Evolutionary conservation across 2,888 invertebrate genomes (phyloP).

Genomic region (Frankliniella fusca): DNA sequence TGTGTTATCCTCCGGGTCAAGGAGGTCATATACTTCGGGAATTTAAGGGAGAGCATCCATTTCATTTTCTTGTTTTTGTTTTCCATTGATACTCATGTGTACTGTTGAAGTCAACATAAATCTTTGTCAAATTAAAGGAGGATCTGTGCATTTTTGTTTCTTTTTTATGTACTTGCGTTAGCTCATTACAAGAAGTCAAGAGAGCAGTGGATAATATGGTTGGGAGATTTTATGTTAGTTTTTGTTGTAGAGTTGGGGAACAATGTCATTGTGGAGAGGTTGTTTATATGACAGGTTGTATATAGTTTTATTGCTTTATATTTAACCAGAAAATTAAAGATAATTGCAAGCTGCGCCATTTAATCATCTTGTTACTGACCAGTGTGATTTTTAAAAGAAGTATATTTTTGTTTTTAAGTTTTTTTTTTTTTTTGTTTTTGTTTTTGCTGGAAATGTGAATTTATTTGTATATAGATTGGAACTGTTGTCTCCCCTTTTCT

Average conservation of each 20-base stretch:
- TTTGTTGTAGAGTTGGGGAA: background rate
- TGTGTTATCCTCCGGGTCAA: background rate
- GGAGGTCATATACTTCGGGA: background rate
- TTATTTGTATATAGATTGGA: background rate
- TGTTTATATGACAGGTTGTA: background rate
- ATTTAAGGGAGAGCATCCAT: background rate
- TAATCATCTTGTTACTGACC: background rate
- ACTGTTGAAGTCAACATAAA: background rate
- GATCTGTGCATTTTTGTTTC: background rate
- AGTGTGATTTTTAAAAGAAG: background rate
- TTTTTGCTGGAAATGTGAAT: background rate
- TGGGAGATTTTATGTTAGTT: constrained; percentile 17
- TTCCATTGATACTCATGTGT: background rate
- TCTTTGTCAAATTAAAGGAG: background rate
- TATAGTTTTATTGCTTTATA: constrained; percentile 10
- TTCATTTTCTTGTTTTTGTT: background rate
- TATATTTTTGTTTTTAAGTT: constrained; percentile 9
- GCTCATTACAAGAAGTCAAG: too few species aligned
- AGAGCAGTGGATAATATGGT: background rate
- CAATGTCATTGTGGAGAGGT: background rate
- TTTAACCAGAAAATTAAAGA: background rate
- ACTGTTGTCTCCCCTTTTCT: background rate
- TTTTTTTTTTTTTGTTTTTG: constrained; percentile 5
- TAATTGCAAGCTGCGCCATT: background rate
- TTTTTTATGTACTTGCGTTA: background rate